Evolutionary conservation across 2,888 invertebrate species (phyloP).

Genomic region (Strigamia maritima): DNA sequence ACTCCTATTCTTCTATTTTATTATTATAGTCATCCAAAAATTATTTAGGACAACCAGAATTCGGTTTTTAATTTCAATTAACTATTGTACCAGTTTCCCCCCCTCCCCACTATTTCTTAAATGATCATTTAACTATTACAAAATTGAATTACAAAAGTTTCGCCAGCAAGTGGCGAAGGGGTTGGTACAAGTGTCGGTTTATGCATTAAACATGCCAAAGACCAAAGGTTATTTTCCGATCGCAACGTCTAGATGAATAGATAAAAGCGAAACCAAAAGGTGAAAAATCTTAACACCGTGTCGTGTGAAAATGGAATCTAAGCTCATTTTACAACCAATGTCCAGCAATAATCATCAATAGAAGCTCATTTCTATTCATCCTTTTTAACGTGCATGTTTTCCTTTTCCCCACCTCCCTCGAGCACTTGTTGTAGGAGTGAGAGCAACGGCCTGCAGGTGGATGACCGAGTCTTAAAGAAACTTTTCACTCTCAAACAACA

Average conservation of each 20-base stretch:
- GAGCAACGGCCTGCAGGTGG: slow-evolving; percentile 34
- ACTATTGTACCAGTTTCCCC: neutral
- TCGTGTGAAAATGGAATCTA: neutral
- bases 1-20: neutral
- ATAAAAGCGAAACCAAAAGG: neutral
- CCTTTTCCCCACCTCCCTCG: neutral
- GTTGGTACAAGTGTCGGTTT: neutral
- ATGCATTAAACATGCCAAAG: slow-evolving; percentile 5
- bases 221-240: neutral
- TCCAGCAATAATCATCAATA: neutral
- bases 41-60: neutral
- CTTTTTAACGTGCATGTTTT: neutral
- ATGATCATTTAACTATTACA: neutral
- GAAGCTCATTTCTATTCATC: neutral
- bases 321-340: neutral
- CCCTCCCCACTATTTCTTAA: neutral
- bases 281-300: neutral
- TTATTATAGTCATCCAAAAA: no score
- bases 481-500: slow-evolving; percentile 18
- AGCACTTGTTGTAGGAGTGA: neutral
- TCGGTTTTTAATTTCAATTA: neutral
- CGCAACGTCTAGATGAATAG: neutral
- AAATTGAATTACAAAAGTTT: no score
- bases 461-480: slow-evolving; percentile 24
- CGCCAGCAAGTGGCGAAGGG: neutral